phyloP scores from a whole-genome alignment of 2,888 invertebrate genomes.

The Coronaproctus castanopsis region DNA sequence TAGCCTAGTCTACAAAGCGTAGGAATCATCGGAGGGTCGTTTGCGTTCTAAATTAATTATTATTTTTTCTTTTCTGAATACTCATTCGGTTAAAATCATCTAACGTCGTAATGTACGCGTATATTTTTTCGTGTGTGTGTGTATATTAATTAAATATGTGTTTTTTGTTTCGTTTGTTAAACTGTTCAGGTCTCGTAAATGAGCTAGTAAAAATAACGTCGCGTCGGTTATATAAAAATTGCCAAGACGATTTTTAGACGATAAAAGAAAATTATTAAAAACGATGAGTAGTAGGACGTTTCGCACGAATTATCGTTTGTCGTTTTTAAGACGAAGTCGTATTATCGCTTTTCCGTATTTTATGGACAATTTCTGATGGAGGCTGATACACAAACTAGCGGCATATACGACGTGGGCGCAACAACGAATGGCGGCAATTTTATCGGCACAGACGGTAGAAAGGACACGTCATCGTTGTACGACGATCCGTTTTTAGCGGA shows the following conservation, averaged over 20 bases:
- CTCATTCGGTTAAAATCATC: no score
- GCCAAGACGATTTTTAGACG: background rate
- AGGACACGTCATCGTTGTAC: conserved; percentile 8
- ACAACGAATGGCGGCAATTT: background rate
- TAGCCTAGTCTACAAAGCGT: no score
- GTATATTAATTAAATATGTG: no score
- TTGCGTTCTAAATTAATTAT: no score
- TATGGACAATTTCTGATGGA: background rate
- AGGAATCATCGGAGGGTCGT: no score
- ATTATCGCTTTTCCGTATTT: background rate
- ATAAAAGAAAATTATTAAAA: background rate
- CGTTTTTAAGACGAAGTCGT: background rate
- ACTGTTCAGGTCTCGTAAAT: no score
- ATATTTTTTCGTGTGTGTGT: no score
- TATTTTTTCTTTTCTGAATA: no score
- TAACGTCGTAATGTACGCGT: no score
- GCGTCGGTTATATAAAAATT: no score
- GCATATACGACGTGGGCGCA: background rate
- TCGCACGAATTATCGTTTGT: background rate
- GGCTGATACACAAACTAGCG: background rate
- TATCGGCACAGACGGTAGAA: background rate
- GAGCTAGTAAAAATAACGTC: no score
- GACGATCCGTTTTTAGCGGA: conserved; percentile 25
- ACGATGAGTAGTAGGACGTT: background rate
- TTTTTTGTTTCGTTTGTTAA: no score